Base-by-base conservation (phyloP, 2,888 invertebrate genomes). In the Acanthosoma haemorrhoidale region DNA sequence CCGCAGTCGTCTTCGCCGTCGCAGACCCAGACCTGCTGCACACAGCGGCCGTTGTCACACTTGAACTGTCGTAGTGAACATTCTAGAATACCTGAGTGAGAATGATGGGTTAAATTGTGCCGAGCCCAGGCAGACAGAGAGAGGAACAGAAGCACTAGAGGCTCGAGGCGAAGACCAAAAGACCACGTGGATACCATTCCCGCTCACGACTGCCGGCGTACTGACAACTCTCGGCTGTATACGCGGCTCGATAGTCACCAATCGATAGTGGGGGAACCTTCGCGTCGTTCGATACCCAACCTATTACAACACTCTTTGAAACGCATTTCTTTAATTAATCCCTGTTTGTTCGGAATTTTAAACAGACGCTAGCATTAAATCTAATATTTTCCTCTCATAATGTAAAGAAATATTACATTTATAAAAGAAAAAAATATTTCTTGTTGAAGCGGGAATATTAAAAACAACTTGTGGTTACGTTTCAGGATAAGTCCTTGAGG, bases 1-100 rank as follows among this genome's bases (percentile, higher is more conserved):
- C 82, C 84, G 80, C 93, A 93, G 79, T 93, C 92, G 76, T 87
- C 83, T 61, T 87, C 85, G 70, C 87, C 86, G 78, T 93, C 92
- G 79, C 93, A 93, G 73, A 87, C 84, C 85, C 88, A 91, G 71
- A 87, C 84, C 72, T 87, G 82, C 16, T 90, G 88, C 80, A 92
- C 89, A 80, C 92, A 92, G 76, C 84, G 84, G 75, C 87, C 88
- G 79, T 87, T 87, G 75, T 81, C 83, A 80, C 92, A 92, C 77
- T 84, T 85, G 79, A 90, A 91, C 80, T 91, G 90, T 80, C 87
- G 87, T 76, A 84, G 77, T 34, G 86, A 83, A 79, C 88, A 88
- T 4, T 68, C 68, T 18, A 31, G 34, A 32, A 32, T 67, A 2
- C 39, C 41, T 39, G 38, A 51, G n/a, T n/a, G n/a, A n/a, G n/a